A percentile compares a stretch with the other conserved stretches of the same genome.
Evolutionary conservation across 2,888 invertebrate species (phyloP).

Genomic region (Drosophila austrosaltans): DNA sequence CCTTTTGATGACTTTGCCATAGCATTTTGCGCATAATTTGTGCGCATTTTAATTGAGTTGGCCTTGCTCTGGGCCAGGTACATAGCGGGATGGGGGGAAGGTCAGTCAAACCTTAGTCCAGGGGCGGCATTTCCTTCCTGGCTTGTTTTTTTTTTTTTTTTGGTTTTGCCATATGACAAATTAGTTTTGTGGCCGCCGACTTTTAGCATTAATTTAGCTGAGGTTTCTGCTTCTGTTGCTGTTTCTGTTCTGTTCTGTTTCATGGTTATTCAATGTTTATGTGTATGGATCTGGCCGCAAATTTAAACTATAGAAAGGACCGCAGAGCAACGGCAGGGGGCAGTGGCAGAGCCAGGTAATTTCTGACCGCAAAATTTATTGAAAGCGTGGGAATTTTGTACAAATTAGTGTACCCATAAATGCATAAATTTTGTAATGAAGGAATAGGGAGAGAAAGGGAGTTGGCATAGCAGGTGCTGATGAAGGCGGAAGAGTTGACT

Average conservation of each 20-base stretch:
- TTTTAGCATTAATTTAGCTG: constrained; percentile 72
- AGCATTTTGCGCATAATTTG: constrained; percentile 70
- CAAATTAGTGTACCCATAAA: constrained; percentile 43
- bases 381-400: constrained; percentile 61
- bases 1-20: constrained; percentile 29
- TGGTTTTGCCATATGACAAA: constrained; percentile 64
- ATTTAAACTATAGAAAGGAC: constrained; percentile 45
- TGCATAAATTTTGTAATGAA: constrained; percentile 5
- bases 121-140: constrained; percentile 41
- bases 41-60: constrained; percentile 72
- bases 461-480: neutral
- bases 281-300: constrained; percentile 40
- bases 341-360: constrained; percentile 65
- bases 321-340: constrained; percentile 21
- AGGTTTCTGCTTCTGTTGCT: constrained; percentile 54
- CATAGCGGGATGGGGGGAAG: neutral
- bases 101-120: constrained; percentile 18
- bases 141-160: constrained; percentile 26
- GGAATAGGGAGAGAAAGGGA: neutral
- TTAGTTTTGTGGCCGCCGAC: constrained; percentile 71
- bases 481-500: neutral
- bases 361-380: constrained; percentile 77
- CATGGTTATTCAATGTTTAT: constrained; percentile 35
- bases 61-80: constrained; percentile 27
- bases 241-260: constrained; percentile 49